These are phyloP conservation scores for Brachionus asplanchnoidis DNA, from an alignment of 1,140 invertebrate species.

Conservation along the genomic window DNA sequence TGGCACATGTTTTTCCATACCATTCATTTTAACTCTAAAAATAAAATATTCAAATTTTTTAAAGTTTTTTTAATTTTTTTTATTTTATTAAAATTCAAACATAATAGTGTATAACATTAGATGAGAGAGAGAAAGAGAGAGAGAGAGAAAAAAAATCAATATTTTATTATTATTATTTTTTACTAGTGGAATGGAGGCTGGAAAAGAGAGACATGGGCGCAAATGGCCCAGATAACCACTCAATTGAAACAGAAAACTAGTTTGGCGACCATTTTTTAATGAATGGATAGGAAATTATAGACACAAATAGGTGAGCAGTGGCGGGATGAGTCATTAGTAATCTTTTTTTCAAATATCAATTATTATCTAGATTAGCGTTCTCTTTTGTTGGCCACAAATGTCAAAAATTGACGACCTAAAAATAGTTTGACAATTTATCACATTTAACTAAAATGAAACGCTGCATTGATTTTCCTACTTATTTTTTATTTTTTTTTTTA, in stretches of 20 bases:
- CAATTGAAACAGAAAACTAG: not conserved
- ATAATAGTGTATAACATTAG: slow-evolving; percentile 20
- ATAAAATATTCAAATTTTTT: not conserved
- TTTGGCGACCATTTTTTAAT: not conserved
- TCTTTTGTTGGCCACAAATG: not conserved
- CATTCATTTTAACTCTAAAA: not conserved
- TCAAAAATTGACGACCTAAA: not conserved
- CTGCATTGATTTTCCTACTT: not conserved
- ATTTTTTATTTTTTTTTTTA: no score
- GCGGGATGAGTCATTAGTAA: not conserved
- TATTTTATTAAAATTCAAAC: not conserved
- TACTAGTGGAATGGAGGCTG: not conserved
- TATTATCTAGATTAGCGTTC: slow-evolving; percentile 31
- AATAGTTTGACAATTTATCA: not conserved
- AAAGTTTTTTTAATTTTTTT: not conserved
- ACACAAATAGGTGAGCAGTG: not conserved
- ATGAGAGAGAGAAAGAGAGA: not conserved
- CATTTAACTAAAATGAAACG: not conserved
- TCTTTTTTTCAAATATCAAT: slow-evolving; percentile 32
- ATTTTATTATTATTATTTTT: not conserved
- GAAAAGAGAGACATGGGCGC: not conserved
- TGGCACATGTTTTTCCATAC: not conserved
- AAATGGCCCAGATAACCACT: slow-evolving; percentile 14
- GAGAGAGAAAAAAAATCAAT: slow-evolving; percentile 9
- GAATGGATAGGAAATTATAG: slow-evolving; percentile 23